phyloP scores from a whole-genome alignment of 2,113 vertebrate genomes.

The Anolis sagrei region DNA sequence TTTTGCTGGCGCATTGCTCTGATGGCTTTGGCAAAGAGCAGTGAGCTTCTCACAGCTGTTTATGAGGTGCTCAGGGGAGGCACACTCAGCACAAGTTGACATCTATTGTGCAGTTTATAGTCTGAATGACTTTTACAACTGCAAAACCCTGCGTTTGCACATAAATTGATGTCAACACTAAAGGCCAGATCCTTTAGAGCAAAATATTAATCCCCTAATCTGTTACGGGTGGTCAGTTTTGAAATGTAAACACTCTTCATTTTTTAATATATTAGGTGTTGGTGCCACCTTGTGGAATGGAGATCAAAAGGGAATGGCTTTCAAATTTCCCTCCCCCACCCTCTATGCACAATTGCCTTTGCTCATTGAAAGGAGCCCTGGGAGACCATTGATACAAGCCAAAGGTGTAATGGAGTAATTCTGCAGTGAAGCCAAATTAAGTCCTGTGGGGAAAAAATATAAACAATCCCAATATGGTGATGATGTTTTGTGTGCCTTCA shows the following conservation, averaged over 20 bases:
- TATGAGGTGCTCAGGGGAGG: constrained; percentile 65
- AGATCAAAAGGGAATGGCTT: constrained; percentile 52
- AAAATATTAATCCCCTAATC: constrained; percentile 79
- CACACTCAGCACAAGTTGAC: constrained; percentile 63
- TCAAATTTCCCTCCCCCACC: neutral
- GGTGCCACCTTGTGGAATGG: constrained; percentile 75
- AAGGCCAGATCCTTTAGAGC: constrained; percentile 77
- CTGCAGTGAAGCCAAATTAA: no score
- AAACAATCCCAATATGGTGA: neutral
- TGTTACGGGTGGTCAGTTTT: constrained; percentile 72
- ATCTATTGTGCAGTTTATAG: constrained; percentile 74
- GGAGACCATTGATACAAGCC: neutral
- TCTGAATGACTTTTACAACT: constrained; percentile 76
- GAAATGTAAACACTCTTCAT: constrained; percentile 65
- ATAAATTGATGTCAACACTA: constrained; percentile 79
- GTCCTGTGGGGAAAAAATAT: neutral
- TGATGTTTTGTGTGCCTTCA: no score
- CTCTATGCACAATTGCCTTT: constrained; percentile 4
- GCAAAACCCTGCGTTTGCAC: constrained; percentile 66
- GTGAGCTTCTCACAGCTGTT: constrained; percentile 71
- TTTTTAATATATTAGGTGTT: constrained; percentile 65
- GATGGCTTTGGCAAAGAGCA: constrained; percentile 62
- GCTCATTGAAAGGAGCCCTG: neutral
- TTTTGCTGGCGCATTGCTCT: constrained; percentile 41
- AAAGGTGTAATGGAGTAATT: neutral